These are phyloP conservation scores for Anabacerthia variegaticeps DNA, from an alignment of 2,797 vertebrate species.

Conservation along the genomic window DNA sequence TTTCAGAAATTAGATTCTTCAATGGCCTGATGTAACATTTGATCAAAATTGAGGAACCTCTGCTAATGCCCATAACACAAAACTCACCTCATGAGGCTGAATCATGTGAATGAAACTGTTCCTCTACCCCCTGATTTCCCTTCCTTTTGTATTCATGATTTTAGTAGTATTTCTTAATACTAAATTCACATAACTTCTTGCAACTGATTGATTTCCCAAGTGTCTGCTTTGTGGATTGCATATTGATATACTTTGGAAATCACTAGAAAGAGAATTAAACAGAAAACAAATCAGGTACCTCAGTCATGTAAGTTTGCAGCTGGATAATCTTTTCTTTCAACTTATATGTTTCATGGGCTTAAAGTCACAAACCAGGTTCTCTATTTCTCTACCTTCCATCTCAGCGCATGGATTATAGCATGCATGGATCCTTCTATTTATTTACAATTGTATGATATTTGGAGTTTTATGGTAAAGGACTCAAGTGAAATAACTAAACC, in stretches of 20 bases:
- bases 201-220: background rate
- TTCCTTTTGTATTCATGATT: background rate
- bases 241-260: background rate
- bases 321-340: background rate
- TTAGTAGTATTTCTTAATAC: background rate
- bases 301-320: background rate
- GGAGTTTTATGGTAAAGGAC: background rate
- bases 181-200: background rate
- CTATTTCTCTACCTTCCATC: background rate
- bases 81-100: background rate
- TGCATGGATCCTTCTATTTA: background rate
- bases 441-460: background rate
- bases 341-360: background rate
- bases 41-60: background rate
- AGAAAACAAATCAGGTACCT: background rate
- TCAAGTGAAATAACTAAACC: background rate
- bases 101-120: background rate
- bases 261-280: background rate
- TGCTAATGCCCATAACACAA: background rate
- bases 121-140: fast-evolving
- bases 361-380: background rate
- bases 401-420: background rate
- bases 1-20: background rate
- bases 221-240: background rate
- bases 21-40: background rate